A percentile compares a stretch with the other conserved stretches of the same genome.
Evolutionary conservation across 2,113 vertebrate species (phyloP).

Genomic region (Neotoma lepida): DNA sequence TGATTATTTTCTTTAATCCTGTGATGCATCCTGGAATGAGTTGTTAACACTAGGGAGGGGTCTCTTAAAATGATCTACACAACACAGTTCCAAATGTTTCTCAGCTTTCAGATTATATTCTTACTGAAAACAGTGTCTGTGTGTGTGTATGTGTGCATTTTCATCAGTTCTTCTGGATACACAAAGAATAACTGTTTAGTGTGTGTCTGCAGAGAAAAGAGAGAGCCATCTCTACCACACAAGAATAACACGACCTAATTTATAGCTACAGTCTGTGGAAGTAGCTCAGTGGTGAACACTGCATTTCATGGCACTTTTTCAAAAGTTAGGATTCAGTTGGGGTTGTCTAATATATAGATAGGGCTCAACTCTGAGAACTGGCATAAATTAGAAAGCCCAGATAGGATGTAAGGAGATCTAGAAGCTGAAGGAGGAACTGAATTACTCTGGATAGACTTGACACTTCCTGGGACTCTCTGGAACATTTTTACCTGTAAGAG

Average conservation of each 20-base stretch:
- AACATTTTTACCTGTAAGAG: constrained; percentile 23
- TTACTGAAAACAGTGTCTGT: not conserved
- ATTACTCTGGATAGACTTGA: constrained; percentile 31
- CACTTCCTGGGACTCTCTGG: constrained; percentile 13
- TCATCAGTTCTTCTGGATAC: constrained; percentile 38
- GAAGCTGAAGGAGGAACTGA: not conserved
- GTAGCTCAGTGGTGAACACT: not conserved
- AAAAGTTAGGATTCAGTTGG: not conserved
- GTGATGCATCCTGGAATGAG: constrained; percentile 22
- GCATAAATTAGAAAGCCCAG: constrained; percentile 29
- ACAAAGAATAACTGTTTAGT: constrained; percentile 22
- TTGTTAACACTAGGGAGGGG: constrained; percentile 37
- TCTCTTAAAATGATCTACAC: constrained; percentile 48
- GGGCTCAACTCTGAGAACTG: constrained; percentile 29
- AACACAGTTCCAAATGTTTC: constrained; percentile 56
- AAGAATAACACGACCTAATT: constrained; percentile 25
- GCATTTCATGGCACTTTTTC: constrained; percentile 4
- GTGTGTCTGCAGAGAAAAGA: not conserved
- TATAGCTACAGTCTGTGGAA: not conserved
- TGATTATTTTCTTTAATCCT: constrained; percentile 46
- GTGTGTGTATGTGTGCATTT: not conserved
- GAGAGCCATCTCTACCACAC: not conserved
- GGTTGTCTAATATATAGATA: not conserved
- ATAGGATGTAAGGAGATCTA: not conserved
- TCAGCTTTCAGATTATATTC: constrained; percentile 45